Base-by-base conservation (phyloP, 1,140 invertebrate species). In the Nasonia vitripennis region DNA sequence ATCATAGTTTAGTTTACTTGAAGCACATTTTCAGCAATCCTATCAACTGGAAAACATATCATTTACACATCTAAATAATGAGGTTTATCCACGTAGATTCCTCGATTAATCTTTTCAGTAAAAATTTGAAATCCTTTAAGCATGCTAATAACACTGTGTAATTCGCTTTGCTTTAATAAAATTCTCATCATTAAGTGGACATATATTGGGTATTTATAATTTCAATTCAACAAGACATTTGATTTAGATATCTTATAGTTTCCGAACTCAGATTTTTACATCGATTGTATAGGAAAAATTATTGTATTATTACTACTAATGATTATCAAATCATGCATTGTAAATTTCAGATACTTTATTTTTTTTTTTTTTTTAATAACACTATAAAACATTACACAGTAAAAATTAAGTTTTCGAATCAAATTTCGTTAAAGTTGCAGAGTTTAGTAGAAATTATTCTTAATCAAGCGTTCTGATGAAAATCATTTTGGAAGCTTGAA, bases 31-130 rank as follows among this genome's bases (percentile, higher is more conserved):
- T 7, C 10, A 34, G 7, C 11, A 34, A 17, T 41, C 55, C 9
- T 55, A 71, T 68, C 27, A 20, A 20, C 2, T 62, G 45, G 71
- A 84, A 71, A 48, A 45, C 3, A n/a, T 20, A 55, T 78, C 20
- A 83, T 70, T 78, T 78, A 45, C 31, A 70, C 37, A 20, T 20
- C 2, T 62, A 27, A 73, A 84, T 71, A 84, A 55, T 55, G 74
- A 62, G 51, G 23, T 34, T 37, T 41, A 83, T 83, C 48, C 78
- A 2, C n/a, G 2, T 62, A 74, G 37, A 77, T 83, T 77, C 7
- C 71, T 77, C 51, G 34, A 78, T 83, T 83, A 70, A 27, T 70
- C 62, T 11, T 71, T 78, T 62, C 17, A 62, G 48, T 51, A 51
- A 51, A 27, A 51, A 6, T 23, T 41, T 41, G 41, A 20, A 67